Conservation (phyloP, 2,797 vertebrate species). For the Varecia variegata region DNA sequence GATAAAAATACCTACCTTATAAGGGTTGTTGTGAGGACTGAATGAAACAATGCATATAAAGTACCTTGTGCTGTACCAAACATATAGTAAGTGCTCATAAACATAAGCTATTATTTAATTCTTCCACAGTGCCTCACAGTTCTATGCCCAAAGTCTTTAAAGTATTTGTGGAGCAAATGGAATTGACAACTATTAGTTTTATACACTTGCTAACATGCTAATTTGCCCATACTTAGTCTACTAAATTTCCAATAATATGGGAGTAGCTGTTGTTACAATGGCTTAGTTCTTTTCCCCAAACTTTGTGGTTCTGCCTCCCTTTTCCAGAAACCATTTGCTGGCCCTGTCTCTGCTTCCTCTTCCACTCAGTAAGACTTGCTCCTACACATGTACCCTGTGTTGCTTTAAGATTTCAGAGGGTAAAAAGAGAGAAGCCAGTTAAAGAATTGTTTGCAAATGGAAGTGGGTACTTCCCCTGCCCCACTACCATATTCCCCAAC, state of each 20-base stretch:
- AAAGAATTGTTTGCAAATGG: neutral
- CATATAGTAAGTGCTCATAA: conserved; percentile 12
- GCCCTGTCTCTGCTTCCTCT: neutral
- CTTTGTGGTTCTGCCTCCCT: neutral
- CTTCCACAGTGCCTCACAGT: neutral
- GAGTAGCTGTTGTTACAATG: neutral
- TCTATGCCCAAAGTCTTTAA: neutral
- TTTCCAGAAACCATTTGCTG: conserved; percentile 11
- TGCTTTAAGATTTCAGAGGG: conserved; percentile 38
- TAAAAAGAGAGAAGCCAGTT: neutral
- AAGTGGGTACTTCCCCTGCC: neutral
- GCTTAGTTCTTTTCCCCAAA: neutral
- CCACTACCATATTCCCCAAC: neutral
- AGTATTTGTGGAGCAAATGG: neutral
- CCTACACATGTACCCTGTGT: neutral
- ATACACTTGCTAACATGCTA: neutral
- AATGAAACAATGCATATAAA: conserved; percentile 34
- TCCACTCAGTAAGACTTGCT: neutral
- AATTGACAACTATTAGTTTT: conserved; percentile 8
- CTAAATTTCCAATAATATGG: conserved; percentile 16
- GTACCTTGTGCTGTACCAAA: neutral
- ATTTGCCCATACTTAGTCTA: conserved; percentile 3
- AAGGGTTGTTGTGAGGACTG: neutral
- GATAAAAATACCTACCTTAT: conserved; percentile 16
- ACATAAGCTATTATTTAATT: conserved; percentile 34